Conservation (phyloP, 2,797 vertebrate species). For the Neosilurus mollespiculum region DNA sequence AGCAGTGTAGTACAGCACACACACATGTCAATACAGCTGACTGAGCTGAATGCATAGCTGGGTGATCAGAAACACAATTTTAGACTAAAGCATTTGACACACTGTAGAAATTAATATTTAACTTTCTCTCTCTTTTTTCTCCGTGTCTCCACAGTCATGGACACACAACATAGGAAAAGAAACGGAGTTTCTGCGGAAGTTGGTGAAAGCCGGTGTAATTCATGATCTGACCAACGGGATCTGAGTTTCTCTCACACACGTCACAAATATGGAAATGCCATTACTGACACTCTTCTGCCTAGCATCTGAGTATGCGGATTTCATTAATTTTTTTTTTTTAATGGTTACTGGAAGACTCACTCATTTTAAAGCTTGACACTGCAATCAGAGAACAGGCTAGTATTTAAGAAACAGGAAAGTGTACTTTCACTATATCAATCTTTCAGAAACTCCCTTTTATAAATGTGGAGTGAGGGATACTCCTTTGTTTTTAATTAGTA, state of each 20-base stretch:
- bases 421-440: neutral
- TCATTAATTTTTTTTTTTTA: neutral
- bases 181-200: constrained; percentile 86
- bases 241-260: constrained; percentile 60
- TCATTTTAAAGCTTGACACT: neutral
- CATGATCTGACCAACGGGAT: constrained; percentile 85
- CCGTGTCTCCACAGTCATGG: constrained; percentile 79
- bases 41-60: neutral
- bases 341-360: neutral
- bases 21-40: neutral
- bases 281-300: neutral
- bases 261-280: neutral
- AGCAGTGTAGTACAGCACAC: neutral
- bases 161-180: constrained; percentile 90
- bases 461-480: neutral
- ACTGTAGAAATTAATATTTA: neutral
- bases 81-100: neutral
- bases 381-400: neutral
- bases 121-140: neutral
- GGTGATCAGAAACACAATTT: constrained; percentile 1
- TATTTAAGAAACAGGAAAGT: neutral
- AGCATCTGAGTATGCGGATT: neutral
- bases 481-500: neutral
- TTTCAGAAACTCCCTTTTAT: neutral
- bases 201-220: constrained; percentile 85